Evolutionary conservation across 2,888 invertebrate genomes (phyloP).

Genomic region (Tromatobia lineatoria): DNA sequence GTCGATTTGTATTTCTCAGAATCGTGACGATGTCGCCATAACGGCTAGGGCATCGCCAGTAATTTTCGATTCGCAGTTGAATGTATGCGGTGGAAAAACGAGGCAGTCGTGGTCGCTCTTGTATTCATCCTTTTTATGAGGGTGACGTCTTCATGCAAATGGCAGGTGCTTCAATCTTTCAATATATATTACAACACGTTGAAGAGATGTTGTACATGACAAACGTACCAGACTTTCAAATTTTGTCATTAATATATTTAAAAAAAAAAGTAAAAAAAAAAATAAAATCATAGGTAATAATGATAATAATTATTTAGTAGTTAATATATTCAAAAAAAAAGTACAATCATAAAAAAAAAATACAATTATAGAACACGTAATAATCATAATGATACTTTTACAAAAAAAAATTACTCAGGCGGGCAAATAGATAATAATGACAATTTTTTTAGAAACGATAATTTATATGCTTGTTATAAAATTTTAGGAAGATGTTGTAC

Average conservation of each 20-base stretch:
- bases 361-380: too few relatives aligned
- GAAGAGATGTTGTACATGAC: background rate
- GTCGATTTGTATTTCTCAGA: background rate
- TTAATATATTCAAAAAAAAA: too few relatives aligned
- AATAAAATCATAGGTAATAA: background rate
- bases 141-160: background rate
- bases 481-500: background rate
- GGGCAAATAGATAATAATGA: too few relatives aligned
- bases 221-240: background rate
- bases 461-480: too few relatives aligned
- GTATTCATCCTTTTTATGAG: slow-evolving; percentile 33
- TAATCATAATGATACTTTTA: too few relatives aligned
- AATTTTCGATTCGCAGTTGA: slow-evolving; percentile 20
- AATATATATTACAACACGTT: slow-evolving; percentile 9
- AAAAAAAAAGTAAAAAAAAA: too few relatives aligned
- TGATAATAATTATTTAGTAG: too few relatives aligned
- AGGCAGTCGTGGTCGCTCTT: slow-evolving; percentile 9
- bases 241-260: background rate
- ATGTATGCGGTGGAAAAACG: slow-evolving; percentile 25
- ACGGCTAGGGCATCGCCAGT: slow-evolving; percentile 18
- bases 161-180: background rate
- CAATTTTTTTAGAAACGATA: too few relatives aligned
- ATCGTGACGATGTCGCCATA: slow-evolving; percentile 33
- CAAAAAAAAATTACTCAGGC: too few relatives aligned
- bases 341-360: too few relatives aligned